phyloP scores from a whole-genome alignment of 2,888 invertebrate species.

The Micoletzkya japonica region DNA sequence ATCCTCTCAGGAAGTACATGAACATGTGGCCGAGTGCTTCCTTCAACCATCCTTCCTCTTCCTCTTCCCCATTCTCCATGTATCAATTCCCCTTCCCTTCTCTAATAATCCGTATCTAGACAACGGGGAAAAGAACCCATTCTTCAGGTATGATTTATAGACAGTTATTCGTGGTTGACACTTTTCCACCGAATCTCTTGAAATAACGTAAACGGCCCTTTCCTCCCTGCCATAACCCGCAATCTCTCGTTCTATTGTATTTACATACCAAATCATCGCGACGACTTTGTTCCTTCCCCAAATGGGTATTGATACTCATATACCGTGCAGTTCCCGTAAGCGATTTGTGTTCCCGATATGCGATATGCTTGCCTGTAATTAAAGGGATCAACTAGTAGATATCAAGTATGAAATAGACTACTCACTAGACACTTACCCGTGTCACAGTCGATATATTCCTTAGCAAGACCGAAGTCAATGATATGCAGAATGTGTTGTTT shows the following conservation, averaged over 20 bases:
- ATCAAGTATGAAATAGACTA: background rate
- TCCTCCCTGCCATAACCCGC: too few relatives aligned
- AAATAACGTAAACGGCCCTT: too few relatives aligned
- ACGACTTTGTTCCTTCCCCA: conserved; percentile 91
- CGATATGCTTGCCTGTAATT: conserved; percentile 95
- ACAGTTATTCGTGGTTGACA: too few relatives aligned
- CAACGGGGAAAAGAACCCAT: too few relatives aligned
- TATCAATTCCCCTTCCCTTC: too few relatives aligned
- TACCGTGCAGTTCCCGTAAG: conserved; percentile 99
- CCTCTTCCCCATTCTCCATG: background rate
- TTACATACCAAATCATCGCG: conserved; percentile 40
- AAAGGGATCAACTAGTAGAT: too few relatives aligned
- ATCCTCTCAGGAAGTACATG: conserved; percentile 99
- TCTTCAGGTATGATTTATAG: too few relatives aligned
- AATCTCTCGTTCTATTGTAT: too few relatives aligned
- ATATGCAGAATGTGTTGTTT: conserved; percentile 99
- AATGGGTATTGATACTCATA: conserved; percentile 99
- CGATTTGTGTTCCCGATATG: conserved; percentile 99
- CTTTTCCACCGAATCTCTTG: too few relatives aligned
- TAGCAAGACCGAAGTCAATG: conserved; percentile 99
- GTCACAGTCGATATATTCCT: conserved; percentile 99
- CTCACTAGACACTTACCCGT: conserved; percentile 59
- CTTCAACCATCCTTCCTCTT: conserved; percentile 66
- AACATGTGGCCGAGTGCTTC: conserved; percentile 99
- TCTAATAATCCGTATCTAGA: too few relatives aligned